Percentiles rank a stretch among this genome's conserved stretches.
Evolutionary conservation across 2,113 vertebrate genomes (phyloP).

Genomic region (Rutilus rutilus): DNA sequence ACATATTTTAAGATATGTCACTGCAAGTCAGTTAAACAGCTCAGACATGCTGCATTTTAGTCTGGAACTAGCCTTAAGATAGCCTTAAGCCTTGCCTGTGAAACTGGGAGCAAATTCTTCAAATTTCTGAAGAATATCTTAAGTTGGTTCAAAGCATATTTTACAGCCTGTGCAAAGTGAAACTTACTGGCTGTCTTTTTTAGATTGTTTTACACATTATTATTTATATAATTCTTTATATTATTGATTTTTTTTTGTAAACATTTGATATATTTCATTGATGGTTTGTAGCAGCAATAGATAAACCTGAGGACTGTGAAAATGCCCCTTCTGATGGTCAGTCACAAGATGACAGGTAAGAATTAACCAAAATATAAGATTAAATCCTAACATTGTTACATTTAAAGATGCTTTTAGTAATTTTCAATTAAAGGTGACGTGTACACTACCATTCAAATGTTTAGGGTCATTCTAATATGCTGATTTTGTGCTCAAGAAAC

Average conservation of each 20-base stretch:
- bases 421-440: not conserved
- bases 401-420: not conserved
- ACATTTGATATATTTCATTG: not conserved
- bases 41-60: no score
- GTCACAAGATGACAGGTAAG: constrained; percentile 40
- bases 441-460: not conserved
- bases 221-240: not conserved
- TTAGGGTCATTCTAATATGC: not conserved
- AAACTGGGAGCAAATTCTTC: no score
- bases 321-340: not conserved
- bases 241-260: not conserved
- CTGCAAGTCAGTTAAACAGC: no score
- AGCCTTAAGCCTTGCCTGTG: no score
- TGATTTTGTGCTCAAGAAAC: not conserved
- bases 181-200: not conserved
- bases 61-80: no score
- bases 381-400: not conserved
- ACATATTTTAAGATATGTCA: no score
- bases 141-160: no score
- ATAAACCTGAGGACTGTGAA: constrained; percentile 12
- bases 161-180: not conserved
- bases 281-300: constrained; percentile 25
- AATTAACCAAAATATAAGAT: not conserved
- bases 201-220: no score
- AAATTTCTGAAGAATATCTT: no score